Percentiles rank a stretch among this genome's conserved stretches.
Evolutionary conservation across 2,888 invertebrate genomes (phyloP).

Genomic region (Phasia obesa): DNA sequence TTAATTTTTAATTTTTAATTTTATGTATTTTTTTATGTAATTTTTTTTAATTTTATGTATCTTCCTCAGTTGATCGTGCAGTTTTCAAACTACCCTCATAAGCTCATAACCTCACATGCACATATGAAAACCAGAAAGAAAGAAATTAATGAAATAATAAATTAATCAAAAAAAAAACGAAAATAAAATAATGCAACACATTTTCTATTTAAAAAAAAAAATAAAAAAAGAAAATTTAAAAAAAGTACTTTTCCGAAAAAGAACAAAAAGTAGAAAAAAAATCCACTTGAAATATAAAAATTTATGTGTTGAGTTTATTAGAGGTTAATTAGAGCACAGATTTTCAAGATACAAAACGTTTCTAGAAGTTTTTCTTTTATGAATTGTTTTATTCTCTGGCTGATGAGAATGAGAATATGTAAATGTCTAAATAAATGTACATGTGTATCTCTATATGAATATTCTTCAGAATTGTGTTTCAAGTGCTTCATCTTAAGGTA

Average conservation of each 20-base stretch:
- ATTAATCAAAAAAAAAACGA: constrained; percentile 19
- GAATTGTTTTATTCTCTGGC: constrained; percentile 11
- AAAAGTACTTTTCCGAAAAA: constrained; percentile 14
- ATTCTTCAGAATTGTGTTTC: constrained; percentile 25
- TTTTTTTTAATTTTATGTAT: too few species aligned
- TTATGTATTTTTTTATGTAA: too few species aligned
- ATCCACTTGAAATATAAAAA: constrained; percentile 60
- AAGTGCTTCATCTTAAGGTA: constrained; percentile 37
- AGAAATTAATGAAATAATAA: constrained; percentile 6
- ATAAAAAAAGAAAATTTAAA: background rate
- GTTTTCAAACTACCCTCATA: background rate
- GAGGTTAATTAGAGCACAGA: constrained; percentile 68
- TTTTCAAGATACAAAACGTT: constrained; percentile 40
- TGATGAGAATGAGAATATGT: constrained; percentile 20
- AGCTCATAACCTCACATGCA: background rate
- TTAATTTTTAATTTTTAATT: too few species aligned
- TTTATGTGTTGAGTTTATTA: constrained; percentile 67
- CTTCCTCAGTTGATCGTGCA: too few species aligned
- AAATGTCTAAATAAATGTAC: background rate
- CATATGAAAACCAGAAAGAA: background rate
- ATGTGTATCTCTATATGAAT: constrained; percentile 7
- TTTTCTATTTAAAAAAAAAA: constrained; percentile 4
- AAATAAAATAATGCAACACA: background rate
- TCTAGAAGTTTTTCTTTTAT: background rate
- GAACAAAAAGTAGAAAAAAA: constrained; percentile 18